These are phyloP conservation scores for Glaucomys volans DNA, from an alignment of 2,113 vertebrate species.

Conservation along the genomic window DNA sequence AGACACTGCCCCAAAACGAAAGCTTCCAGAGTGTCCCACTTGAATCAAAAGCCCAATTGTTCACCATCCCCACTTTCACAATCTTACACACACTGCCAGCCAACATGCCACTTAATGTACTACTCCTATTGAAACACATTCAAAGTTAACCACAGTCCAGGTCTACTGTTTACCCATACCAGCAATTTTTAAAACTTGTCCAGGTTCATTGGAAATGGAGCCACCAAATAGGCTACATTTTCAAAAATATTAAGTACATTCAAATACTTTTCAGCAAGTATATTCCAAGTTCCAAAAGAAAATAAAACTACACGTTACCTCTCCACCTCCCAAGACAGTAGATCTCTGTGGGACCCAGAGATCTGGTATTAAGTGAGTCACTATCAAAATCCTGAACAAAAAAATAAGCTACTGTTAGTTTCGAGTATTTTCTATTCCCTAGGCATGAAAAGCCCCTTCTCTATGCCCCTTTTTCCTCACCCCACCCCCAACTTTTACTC, in stretches of 20 bases:
- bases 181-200: neutral
- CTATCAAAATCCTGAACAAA: neutral
- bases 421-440: neutral
- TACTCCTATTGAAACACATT: neutral
- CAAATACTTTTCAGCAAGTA: constrained; percentile 9
- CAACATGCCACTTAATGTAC: neutral
- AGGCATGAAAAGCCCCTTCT: neutral
- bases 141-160: neutral
- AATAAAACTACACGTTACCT: neutral
- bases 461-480: too few species aligned
- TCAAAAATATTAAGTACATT: constrained; percentile 19
- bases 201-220: constrained; percentile 25
- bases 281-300: constrained; percentile 13
- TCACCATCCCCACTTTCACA: neutral
- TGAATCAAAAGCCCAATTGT: neutral
- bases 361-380: neutral
- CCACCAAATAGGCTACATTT: neutral
- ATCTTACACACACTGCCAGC: neutral
- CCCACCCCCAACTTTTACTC: neutral
- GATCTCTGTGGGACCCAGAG: neutral
- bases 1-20: neutral
- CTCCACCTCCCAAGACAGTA: neutral
- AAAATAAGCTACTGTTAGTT: neutral
- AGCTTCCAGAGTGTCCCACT: neutral
- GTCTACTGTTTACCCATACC: neutral